Base-by-base conservation (phyloP, 2,888 invertebrate genomes). In the Eudasyphora cyanicolor region DNA sequence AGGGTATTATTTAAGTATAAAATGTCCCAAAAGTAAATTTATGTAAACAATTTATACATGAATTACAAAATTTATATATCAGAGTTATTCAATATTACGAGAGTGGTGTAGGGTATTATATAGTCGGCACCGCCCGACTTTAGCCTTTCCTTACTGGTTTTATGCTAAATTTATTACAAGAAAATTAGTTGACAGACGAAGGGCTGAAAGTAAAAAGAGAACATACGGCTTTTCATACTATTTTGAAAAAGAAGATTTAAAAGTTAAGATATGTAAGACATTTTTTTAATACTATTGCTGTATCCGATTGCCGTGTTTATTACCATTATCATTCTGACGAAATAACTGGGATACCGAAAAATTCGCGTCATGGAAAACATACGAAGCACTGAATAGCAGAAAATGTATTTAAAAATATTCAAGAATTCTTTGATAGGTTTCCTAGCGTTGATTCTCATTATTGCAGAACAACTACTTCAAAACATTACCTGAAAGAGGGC, bases 191-290 rank as follows among this genome's bases (percentile, higher is more conserved):
- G 8, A 70, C 45, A 70, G 70, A 10, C 51, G 70, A 70, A 70
- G 51, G 21, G 21, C 32, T 51, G 7, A 51, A 5, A 70, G 70
- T 35, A 8, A 8, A 17, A 70, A 42, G 27, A 69, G 51, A 35
- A 51, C 49, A 70, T 49, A 51, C 19, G 51, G 19, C 27, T 70
- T 70, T 32, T 51, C 32, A 29, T 70, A 70, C 17, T 70, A 51
- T 32, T 70, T 69, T 49, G 70, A 70, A 70, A 70, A 51, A 70
- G 51, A 70, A 4, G 17, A 29, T 27, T 42, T 70, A 49, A 70
- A 51, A 49, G 45, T 70, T 29, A 70, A 70, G 49, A 29, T 70
- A 70, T 70, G 69, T 70, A 70, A 70, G 38, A 51, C 51, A 17
- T 70, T 70, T 21, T 51, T 32, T 71, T 51, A 71, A 71, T 54